Evolutionary conservation across 2,888 invertebrate genomes (phyloP).

Genomic region (Rhyacophila evoluta): DNA sequence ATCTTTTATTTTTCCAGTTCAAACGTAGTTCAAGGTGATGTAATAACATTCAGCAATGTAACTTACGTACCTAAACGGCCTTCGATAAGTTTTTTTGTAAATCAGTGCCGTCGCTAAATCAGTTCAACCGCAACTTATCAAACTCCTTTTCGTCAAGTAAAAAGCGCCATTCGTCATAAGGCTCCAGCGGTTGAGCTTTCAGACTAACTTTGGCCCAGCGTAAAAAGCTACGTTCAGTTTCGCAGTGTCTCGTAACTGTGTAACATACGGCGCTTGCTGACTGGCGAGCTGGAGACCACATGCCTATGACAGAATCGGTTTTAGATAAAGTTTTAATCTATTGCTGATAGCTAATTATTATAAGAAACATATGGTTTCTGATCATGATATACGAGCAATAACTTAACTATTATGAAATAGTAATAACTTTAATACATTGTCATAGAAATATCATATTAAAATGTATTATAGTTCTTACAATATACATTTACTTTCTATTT

Average conservation of each 20-base stretch:
- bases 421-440: too few species aligned
- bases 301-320: conserved; percentile 7
- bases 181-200: conserved; percentile 32
- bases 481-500: too few species aligned
- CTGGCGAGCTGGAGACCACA: background rate
- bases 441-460: too few species aligned
- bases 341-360: background rate
- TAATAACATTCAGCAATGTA: too few species aligned
- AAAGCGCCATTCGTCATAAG: conserved; percentile 47
- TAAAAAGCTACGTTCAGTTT: conserved; percentile 6
- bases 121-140: background rate
- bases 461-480: too few species aligned
- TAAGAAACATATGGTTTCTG: background rate
- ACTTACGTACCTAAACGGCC: too few species aligned
- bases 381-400: background rate
- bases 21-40: too few species aligned
- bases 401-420: too few species aligned
- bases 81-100: background rate
- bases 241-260: conserved; percentile 3
- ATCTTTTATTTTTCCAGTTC: too few species aligned
- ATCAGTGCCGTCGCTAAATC: background rate
- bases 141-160: conserved; percentile 30
- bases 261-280: background rate
- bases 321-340: background rate
- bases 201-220: conserved; percentile 27